Evolutionary conservation across 2,797 vertebrate species (phyloP).

Genomic region (Nyctalus aviator): DNA sequence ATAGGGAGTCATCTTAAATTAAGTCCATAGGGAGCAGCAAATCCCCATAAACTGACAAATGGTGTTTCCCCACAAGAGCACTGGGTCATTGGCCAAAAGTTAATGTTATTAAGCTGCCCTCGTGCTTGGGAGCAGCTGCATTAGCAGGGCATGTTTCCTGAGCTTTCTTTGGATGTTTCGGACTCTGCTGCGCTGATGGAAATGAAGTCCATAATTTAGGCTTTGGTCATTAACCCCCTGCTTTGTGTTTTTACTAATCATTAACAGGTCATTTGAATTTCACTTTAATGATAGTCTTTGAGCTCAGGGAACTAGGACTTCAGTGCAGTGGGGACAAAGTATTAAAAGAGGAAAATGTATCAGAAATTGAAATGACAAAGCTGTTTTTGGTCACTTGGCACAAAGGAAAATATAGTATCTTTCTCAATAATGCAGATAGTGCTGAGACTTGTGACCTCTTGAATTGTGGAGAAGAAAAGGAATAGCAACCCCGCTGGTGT

Average conservation of each 20-base stretch:
- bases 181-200: slow-evolving; percentile 84
- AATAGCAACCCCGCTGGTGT: too few relatives aligned
- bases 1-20: neutral
- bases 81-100: slow-evolving; percentile 59
- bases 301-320: slow-evolving; percentile 69
- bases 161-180: slow-evolving; percentile 74
- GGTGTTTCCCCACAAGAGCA: neutral
- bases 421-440: slow-evolving; percentile 62
- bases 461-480: slow-evolving; percentile 32
- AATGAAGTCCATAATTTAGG: slow-evolving; percentile 84
- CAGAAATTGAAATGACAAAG: slow-evolving; percentile 70
- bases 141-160: slow-evolving; percentile 71
- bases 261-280: slow-evolving; percentile 83
- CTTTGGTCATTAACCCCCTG: slow-evolving; percentile 79
- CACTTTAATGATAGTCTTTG: slow-evolving; percentile 54
- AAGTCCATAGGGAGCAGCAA: neutral
- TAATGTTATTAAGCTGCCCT: slow-evolving; percentile 63
- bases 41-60: slow-evolving; percentile 4
- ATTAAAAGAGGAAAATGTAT: slow-evolving; percentile 55
- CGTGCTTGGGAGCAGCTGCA: slow-evolving; percentile 72
- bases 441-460: slow-evolving; percentile 55
- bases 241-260: slow-evolving; percentile 84
- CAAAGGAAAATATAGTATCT: slow-evolving; percentile 75
- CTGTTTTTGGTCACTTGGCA: slow-evolving; percentile 72
- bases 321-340: slow-evolving; percentile 55